Evolutionary conservation across 2,888 invertebrate genomes (phyloP).

Genomic region (Pristionchus mayeri): DNA sequence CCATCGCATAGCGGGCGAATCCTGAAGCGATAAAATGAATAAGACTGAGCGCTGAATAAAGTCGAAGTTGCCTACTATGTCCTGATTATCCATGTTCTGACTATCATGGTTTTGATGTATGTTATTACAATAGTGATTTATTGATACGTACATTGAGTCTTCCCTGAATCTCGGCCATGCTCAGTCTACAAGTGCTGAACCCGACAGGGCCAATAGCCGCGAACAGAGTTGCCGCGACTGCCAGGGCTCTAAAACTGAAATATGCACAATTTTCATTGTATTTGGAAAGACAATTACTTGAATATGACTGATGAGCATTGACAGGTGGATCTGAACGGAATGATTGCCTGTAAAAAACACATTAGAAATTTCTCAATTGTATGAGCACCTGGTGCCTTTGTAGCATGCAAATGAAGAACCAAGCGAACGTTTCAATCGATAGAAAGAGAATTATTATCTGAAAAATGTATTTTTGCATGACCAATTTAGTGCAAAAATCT

Average conservation of each 20-base stretch:
- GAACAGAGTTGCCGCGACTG: neutral
- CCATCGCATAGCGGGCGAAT: neutral
- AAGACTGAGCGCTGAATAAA: too few species aligned
- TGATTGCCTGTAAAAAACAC: neutral
- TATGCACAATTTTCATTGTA: too few species aligned
- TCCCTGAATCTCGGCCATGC: neutral
- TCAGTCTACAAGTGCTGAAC: neutral
- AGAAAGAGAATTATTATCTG: too few species aligned
- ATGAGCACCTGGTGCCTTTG: constrained; percentile 3
- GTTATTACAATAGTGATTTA: too few species aligned
- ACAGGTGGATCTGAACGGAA: neutral
- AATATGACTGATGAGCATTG: neutral
- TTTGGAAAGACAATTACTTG: neutral
- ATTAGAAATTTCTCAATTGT: too few species aligned
- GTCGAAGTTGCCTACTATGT: too few species aligned
- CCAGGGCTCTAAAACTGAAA: constrained; percentile 23
- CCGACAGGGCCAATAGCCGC: neutral
- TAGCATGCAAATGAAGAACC: constrained; percentile 37
- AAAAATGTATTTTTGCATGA: too few species aligned
- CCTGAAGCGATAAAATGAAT: too few species aligned
- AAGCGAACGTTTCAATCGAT: neutral
- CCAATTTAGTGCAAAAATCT: constrained; percentile 23
- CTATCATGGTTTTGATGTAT: too few species aligned
- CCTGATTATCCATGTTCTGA: too few species aligned
- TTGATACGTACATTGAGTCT: neutral